Conservation (phyloP, 37 sponge, comb jelly and placozoan genomes). For the Agelas oroides region DNA sequence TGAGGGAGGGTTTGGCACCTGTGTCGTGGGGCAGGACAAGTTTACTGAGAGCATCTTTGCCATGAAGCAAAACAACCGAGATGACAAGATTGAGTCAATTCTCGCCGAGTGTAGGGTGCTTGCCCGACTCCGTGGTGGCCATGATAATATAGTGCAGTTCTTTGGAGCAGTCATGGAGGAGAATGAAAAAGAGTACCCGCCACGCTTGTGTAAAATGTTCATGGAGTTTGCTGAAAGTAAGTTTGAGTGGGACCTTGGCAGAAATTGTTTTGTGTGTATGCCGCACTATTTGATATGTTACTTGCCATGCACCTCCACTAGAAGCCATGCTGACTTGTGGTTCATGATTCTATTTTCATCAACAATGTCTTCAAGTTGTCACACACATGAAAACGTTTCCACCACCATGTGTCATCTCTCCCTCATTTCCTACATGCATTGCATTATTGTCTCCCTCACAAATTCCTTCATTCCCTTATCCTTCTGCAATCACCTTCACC, state of each 20-base stretch:
- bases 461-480: too few species aligned
- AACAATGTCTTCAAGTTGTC: too few species aligned
- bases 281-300: too few species aligned
- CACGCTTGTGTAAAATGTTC: constrained; percentile 18
- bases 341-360: too few species aligned
- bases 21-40: constrained; percentile 10
- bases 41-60: constrained; percentile 34
- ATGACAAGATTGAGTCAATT: constrained; percentile 12
- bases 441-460: too few species aligned
- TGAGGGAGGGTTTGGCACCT: constrained; percentile 50
- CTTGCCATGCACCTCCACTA: too few species aligned
- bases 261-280: too few species aligned
- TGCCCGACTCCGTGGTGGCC: neutral
- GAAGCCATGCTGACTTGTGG: too few species aligned
- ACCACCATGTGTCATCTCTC: too few species aligned
- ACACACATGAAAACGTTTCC: too few species aligned
- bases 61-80: constrained; percentile 43
- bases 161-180: constrained; percentile 47
- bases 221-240: constrained; percentile 62
- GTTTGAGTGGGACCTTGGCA: neutral
- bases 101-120: constrained; percentile 20
- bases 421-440: too few species aligned
- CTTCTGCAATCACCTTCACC: too few species aligned
- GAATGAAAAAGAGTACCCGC: neutral
- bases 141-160: constrained; percentile 36